phyloP scores from a whole-genome alignment of 2,888 invertebrate genomes.

The Machimus rusticus region DNA sequence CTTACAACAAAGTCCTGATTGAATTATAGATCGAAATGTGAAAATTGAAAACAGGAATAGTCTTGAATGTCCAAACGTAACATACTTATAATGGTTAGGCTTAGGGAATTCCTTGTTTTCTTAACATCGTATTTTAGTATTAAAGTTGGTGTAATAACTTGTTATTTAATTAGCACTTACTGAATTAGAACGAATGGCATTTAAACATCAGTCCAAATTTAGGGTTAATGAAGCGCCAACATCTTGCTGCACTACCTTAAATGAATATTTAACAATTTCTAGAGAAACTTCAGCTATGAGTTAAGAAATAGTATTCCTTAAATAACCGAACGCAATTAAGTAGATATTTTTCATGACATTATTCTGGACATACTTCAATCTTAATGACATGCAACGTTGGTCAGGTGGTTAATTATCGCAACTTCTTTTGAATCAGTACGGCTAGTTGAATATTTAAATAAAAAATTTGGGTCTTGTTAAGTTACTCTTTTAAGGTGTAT shows the following conservation, averaged over 20 bases:
- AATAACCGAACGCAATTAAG: not conserved
- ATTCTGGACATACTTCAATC: not conserved
- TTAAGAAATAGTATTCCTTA: not conserved
- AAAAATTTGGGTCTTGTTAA: not conserved
- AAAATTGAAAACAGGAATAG: not conserved
- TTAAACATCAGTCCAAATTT: not conserved
- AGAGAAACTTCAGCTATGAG: not conserved
- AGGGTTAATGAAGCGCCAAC: not conserved
- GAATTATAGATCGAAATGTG: not conserved
- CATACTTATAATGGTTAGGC: not conserved
- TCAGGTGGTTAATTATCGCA: not conserved
- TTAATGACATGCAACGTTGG: not conserved
- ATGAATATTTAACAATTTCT: not conserved
- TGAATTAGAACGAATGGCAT: not conserved
- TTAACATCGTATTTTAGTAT: not conserved
- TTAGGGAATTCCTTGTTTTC: not conserved
- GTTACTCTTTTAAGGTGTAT: not conserved
- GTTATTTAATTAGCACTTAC: not conserved
- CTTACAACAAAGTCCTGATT: not conserved
- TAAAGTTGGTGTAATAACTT: not conserved
- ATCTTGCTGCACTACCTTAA: not conserved
- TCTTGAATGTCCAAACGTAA: not conserved
- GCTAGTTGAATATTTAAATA: not conserved
- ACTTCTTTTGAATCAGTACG: not conserved
- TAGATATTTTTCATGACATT: not conserved